Percentiles rank a stretch among this genome's conserved stretches.
phyloP scores from a whole-genome alignment of 2,113 vertebrate species.

The Ochotona curzoniae region DNA sequence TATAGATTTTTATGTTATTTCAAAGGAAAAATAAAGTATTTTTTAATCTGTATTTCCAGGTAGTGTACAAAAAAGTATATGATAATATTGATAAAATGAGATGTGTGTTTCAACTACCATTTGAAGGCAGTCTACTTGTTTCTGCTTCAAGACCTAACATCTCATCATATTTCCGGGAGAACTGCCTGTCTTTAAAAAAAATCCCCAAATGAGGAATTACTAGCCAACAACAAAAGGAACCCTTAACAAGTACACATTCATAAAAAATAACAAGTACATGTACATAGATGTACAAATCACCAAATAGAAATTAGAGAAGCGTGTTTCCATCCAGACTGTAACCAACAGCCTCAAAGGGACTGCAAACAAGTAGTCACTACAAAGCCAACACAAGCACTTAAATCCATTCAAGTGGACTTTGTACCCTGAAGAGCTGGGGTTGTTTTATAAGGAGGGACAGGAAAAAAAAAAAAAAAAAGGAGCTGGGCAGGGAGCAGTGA shows the following conservation, averaged over 20 bases:
- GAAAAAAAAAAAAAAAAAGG: neutral
- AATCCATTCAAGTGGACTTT: neutral
- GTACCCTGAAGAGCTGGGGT: neutral
- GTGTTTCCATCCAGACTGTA: neutral
- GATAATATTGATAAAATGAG: constrained; percentile 22
- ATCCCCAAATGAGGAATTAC: neutral
- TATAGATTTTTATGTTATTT: neutral
- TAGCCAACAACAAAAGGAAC: neutral
- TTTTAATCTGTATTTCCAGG: neutral
- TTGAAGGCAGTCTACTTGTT: neutral
- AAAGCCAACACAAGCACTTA: neutral
- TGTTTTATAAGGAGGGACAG: neutral
- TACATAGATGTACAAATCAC: neutral
- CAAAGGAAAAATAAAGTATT: constrained; percentile 40
- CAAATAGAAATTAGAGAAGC: constrained; percentile 18
- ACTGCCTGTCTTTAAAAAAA: constrained; percentile 5
- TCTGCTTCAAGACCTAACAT: neutral
- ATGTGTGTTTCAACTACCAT: neutral
- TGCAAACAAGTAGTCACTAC: neutral
- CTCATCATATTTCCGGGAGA: constrained; percentile 7
- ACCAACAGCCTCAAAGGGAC: neutral
- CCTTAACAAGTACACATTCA: neutral
- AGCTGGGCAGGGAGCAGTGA: neutral
- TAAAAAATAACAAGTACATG: neutral
- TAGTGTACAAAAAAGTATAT: neutral